Evolutionary conservation across 2,797 vertebrate species (phyloP), one percentile per base, ranked within the genome.

Genomic region (Malacoctenus gilli): DNA sequence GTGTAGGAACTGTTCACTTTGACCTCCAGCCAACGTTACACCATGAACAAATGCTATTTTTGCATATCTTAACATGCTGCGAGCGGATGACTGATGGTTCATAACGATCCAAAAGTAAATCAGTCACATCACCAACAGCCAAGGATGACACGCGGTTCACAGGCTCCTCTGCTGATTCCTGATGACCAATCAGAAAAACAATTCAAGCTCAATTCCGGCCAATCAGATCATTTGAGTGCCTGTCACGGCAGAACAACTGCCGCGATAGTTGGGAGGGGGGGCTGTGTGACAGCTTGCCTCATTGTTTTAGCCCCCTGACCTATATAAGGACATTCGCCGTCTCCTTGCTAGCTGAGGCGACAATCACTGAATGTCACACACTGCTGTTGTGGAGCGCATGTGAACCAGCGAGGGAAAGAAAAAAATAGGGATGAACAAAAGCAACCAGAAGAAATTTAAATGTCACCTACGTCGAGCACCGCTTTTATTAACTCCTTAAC

Each of bases 221-320:
- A 87, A 87, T 84, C 68, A 54, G 59, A 63, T 54, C 15, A 4
- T 20, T 41, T 44, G 37, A 35, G 46, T 25, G 34, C 34, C 41
- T 19, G 40, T 68, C 54, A 47, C 13, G 46, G 68, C 23, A 52
- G 41, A 66, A 83, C 64, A 79, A 77, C 36, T 35, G 68, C 41
- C 59, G 55, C 49, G 60, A 34, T 55, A 15, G 47, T 48, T 4
- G 25, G 34, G 31, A 31, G 4, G 15, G 35, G 10, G 8, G 2
- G n/a, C 59, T 10, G 74, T 44, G 57, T 12, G 77, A 81, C 79
- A 74, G 83, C 84, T 68, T 65, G 75, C 72, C 61, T 81, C 72
- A 76, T 90, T 89, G 85, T 87, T 86, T 82, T 79, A 83, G 80
- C 79, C 74, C 56, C 68, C 35, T 89, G 89, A 92, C 89, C 89